Percentiles rank a stretch among this genome's conserved stretches.
Evolutionary conservation across 2,797 vertebrate species (phyloP).

Genomic region (Rhinichthys osculus): DNA sequence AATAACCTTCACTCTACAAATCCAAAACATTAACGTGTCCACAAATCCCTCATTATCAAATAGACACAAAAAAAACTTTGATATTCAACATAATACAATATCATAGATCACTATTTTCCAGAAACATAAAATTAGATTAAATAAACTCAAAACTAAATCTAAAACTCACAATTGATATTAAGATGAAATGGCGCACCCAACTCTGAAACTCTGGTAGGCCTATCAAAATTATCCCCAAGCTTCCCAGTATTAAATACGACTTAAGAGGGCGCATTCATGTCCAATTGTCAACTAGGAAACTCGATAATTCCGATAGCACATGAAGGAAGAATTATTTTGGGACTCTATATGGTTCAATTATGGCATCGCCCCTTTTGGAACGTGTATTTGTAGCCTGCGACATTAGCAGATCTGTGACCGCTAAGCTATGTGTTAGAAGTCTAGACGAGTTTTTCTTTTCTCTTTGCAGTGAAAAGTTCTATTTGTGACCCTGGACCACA

Average conservation of each 20-base stretch:
- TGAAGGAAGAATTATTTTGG: background rate
- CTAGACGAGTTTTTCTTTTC: background rate
- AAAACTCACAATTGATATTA: too few relatives aligned
- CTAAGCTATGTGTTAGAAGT: background rate
- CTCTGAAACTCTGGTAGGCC: background rate
- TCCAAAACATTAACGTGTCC: too few relatives aligned
- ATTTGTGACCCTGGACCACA: background rate
- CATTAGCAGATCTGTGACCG: background rate
- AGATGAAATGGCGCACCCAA: too few relatives aligned
- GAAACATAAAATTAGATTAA: too few relatives aligned
- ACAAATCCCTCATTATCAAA: too few relatives aligned
- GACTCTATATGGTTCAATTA: background rate
- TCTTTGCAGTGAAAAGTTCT: constrained; percentile 38
- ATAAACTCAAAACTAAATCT: too few relatives aligned
- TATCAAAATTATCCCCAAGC: background rate
- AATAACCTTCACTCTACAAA: too few relatives aligned
- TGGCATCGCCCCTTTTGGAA: background rate
- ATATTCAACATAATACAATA: too few relatives aligned
- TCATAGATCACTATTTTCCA: too few relatives aligned
- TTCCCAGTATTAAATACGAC: background rate
- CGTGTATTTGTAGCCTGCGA: background rate
- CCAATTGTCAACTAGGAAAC: background rate
- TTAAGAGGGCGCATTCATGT: background rate
- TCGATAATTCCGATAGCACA: background rate
- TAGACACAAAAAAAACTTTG: too few relatives aligned